Conservation (phyloP, 2,797 vertebrate species). For the Podarcis lilfordi region DNA sequence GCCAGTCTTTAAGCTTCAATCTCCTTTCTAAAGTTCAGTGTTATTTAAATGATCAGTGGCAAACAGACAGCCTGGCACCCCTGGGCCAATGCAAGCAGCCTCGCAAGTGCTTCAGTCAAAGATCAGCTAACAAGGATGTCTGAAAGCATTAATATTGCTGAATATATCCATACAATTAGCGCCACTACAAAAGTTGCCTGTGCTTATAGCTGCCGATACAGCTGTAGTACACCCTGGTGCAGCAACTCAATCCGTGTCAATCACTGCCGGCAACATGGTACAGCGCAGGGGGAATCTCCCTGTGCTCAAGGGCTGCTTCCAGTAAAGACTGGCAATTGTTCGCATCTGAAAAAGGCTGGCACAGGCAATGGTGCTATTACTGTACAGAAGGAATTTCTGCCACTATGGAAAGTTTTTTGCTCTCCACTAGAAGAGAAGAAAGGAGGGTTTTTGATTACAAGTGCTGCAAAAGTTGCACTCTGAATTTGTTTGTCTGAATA, state of each 20-base stretch:
- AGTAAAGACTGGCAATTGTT: neutral
- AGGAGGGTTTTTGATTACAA: neutral
- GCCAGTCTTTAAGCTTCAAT: neutral
- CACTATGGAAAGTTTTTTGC: too few relatives aligned
- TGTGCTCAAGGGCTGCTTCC: neutral
- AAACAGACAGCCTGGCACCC: neutral
- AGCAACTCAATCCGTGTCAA: neutral
- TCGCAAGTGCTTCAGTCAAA: constrained; percentile 7
- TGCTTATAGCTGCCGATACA: neutral
- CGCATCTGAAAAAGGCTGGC: neutral
- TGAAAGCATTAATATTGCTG: constrained; percentile 10
- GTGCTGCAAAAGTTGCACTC: neutral
- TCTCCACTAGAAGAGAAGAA: neutral
- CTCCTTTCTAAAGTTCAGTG: neutral
- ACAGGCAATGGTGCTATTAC: neutral
- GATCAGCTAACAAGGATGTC: constrained; percentile 33
- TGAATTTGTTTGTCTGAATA: neutral
- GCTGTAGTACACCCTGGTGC: neutral
- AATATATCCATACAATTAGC: constrained; percentile 37
- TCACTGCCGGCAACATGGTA: neutral
- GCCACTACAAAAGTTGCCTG: neutral
- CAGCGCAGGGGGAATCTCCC: neutral
- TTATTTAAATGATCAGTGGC: neutral
- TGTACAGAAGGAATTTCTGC: neutral
- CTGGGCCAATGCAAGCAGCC: constrained; percentile 8